phyloP scores from a whole-genome alignment of 2,888 invertebrate species.

The Erebia epiphron region DNA sequence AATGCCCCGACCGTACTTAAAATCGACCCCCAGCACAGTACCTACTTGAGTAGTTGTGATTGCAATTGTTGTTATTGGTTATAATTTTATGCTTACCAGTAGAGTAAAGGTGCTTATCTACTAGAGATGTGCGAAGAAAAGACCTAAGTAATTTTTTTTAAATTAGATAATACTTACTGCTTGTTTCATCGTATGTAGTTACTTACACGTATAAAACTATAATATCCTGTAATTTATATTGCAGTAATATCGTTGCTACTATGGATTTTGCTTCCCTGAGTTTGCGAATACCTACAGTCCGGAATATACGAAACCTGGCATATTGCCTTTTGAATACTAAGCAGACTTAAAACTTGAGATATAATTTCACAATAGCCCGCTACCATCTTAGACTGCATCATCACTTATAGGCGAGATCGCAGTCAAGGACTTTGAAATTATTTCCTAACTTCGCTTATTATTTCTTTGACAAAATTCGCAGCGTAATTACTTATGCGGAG shows the following conservation, averaged over 20 bases:
- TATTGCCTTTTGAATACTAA: conserved; percentile 28
- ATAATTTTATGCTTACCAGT: background rate
- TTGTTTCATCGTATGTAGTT: too few relatives aligned
- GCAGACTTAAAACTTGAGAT: conserved; percentile 10
- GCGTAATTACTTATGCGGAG: conserved; percentile 14
- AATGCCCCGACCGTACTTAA: conserved; percentile 9
- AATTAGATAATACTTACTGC: too few relatives aligned
- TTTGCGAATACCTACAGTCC: conserved; percentile 23
- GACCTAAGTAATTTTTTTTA: too few relatives aligned
- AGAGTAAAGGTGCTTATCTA: too few relatives aligned
- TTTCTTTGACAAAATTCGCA: conserved; percentile 14
- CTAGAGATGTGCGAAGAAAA: too few relatives aligned
- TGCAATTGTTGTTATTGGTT: background rate
- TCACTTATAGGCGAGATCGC: background rate
- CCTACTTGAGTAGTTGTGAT: background rate
- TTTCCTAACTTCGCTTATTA: background rate
- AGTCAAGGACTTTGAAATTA: background rate
- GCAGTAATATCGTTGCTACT: background rate
- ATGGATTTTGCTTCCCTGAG: conserved; percentile 11
- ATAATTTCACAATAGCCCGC: background rate
- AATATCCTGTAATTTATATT: conserved; percentile 3
- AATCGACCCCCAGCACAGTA: background rate
- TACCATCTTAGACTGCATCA: background rate
- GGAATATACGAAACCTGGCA: conserved; percentile 24
- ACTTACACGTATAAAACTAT: background rate